Percentiles rank a stretch among this genome's conserved stretches.
phyloP scores from a whole-genome alignment of 2,113 vertebrate species.

The Anthoscopus minutus region DNA sequence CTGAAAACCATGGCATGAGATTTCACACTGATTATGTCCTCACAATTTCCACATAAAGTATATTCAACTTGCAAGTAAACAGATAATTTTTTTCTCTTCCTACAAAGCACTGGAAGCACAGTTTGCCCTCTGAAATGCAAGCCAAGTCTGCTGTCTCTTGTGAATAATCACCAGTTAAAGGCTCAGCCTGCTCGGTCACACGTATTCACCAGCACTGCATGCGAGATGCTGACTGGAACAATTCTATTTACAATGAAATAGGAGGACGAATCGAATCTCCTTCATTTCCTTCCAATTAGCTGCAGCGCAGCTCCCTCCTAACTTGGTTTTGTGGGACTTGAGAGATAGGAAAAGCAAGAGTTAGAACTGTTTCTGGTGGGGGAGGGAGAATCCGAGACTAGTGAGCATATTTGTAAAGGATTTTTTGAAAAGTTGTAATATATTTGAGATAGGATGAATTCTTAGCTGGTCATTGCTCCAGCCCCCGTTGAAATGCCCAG shows the following conservation, averaged over 20 bases:
- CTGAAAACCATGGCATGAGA: neutral
- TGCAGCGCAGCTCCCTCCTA: neutral
- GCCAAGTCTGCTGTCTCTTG: slow-evolving; percentile 2
- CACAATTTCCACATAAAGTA: neutral
- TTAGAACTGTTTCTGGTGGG: neutral
- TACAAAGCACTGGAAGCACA: slow-evolving; percentile 9
- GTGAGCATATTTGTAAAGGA: neutral
- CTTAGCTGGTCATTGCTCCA: neutral
- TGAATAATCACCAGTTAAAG: neutral
- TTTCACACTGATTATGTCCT: slow-evolving; percentile 29
- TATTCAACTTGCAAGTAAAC: slow-evolving; percentile 3
- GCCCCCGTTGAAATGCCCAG: neutral
- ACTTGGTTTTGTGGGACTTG: neutral
- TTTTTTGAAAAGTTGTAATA: neutral
- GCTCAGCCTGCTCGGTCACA: slow-evolving; percentile 17
- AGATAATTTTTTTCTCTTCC: neutral
- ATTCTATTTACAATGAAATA: neutral
- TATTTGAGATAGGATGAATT: neutral
- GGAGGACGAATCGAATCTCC: neutral
- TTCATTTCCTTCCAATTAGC: slow-evolving; percentile 3
- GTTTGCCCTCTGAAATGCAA: neutral
- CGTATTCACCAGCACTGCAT: neutral
- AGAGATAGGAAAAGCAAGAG: neutral
- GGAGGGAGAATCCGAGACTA: neutral
- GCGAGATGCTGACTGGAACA: slow-evolving; percentile 2